Evolutionary conservation across 2,888 invertebrate genomes (phyloP).

Genomic region (Nymphalis polychloros): DNA sequence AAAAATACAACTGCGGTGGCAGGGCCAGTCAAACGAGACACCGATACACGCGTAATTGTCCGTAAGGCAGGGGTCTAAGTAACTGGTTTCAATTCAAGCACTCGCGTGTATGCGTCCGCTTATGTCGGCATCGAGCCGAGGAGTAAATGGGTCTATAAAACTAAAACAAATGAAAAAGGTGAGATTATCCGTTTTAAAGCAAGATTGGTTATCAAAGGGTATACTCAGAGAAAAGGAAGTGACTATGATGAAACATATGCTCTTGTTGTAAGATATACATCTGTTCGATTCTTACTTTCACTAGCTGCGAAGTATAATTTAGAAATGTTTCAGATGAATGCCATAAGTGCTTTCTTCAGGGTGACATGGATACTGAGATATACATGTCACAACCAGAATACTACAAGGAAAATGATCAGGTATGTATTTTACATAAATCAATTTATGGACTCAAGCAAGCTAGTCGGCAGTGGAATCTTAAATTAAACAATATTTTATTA

Average conservation of each 20-base stretch:
- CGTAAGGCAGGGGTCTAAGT: no score
- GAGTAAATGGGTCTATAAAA: constrained; percentile 37
- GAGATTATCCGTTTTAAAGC: constrained; percentile 36
- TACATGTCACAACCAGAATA: constrained; percentile 33
- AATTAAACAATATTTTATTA: constrained; percentile 3
- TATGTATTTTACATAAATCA: constrained; percentile 35
- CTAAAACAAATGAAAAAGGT: constrained; percentile 33
- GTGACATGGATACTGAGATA: constrained; percentile 37
- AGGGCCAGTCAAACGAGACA: no score
- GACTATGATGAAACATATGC: constrained; percentile 39
- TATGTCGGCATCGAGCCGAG: no score
- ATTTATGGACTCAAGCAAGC: constrained; percentile 39
- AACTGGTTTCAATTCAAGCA: no score
- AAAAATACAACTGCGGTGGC: no score
- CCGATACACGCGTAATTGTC: no score
- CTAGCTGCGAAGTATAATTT: constrained; percentile 27
- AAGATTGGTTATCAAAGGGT: constrained; percentile 41
- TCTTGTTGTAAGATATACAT: constrained; percentile 40
- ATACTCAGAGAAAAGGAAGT: constrained; percentile 32
- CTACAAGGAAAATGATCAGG: constrained; percentile 36
- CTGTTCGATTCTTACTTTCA: constrained; percentile 35
- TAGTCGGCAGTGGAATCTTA: constrained; percentile 24
- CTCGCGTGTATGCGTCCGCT: no score
- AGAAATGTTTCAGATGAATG: constrained; percentile 39
- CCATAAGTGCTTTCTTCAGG: constrained; percentile 38